A percentile compares a stretch with the other conserved stretches of the same genome.
Evolutionary conservation across 2,113 vertebrate species (phyloP).

Genomic region (Pituophis catenifer): DNA sequence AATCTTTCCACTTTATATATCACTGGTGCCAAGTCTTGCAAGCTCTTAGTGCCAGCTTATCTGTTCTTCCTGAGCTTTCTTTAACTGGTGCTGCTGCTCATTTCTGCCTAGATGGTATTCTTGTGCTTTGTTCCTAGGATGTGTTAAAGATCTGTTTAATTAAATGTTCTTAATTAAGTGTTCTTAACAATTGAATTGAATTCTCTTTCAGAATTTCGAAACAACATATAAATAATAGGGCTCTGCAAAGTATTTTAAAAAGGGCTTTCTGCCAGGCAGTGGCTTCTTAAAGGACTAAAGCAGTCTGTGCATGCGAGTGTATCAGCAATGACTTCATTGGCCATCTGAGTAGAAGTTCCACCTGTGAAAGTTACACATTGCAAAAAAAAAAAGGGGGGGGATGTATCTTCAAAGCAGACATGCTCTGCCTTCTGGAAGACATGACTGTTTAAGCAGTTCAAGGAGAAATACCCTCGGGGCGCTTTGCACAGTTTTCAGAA

Average conservation of each 20-base stretch:
- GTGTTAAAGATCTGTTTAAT: background rate
- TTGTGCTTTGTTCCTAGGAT: background rate
- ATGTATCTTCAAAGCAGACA: background rate
- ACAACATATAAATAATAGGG: background rate
- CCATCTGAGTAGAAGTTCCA: background rate
- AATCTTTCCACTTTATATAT: background rate
- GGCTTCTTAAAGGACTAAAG: background rate
- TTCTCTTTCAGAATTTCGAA: background rate
- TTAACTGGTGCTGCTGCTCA: background rate
- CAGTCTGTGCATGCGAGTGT: background rate
- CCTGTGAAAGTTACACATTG: background rate
- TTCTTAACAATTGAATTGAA: background rate
- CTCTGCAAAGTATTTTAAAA: background rate
- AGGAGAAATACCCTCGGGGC: background rate
- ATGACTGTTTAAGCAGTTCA: background rate
- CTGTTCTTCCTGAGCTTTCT: background rate
- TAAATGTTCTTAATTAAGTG: background rate
- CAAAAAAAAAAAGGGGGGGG: background rate
- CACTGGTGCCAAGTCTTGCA: background rate
- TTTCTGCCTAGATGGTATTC: background rate
- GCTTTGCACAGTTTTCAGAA: background rate
- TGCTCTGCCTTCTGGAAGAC: background rate
- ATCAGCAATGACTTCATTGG: background rate
- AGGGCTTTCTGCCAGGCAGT: background rate
- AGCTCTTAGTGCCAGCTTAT: background rate